phyloP scores from a whole-genome alignment of 2,797 vertebrate species.

The Linurgus olivaceus region DNA sequence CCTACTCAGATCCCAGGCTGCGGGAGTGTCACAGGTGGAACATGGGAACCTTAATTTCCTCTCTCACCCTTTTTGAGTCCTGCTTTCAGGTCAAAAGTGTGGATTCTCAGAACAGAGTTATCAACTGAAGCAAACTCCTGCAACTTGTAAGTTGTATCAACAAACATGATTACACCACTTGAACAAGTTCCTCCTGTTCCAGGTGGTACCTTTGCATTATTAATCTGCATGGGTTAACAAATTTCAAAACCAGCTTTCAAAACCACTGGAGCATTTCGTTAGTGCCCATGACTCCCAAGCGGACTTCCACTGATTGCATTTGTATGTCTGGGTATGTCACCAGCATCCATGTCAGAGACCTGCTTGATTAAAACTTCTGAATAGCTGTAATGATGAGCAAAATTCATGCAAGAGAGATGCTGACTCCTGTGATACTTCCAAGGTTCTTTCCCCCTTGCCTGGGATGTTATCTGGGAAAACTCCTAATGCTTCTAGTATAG shows the following conservation, averaged over 20 bases:
- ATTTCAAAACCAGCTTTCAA: not conserved
- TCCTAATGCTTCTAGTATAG: not conserved
- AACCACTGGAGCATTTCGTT: not conserved
- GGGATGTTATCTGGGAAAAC: not conserved
- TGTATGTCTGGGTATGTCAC: fast-evolving
- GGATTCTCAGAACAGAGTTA: not conserved
- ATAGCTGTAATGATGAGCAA: not conserved
- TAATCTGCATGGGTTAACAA: not conserved
- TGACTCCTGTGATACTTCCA: not conserved
- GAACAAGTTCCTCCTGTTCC: not conserved
- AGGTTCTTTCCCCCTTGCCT: not conserved
- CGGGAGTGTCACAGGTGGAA: not conserved
- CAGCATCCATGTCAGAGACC: not conserved
- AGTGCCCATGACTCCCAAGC: not conserved
- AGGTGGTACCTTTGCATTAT: not conserved
- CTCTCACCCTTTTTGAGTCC: not conserved
- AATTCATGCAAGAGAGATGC: not conserved
- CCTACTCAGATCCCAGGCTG: not conserved
- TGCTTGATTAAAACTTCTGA: not conserved
- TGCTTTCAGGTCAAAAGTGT: not conserved
- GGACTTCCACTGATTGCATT: not conserved
- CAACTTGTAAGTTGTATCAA: not conserved
- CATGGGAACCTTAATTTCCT: not conserved
- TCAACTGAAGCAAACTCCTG: not conserved
- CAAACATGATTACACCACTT: not conserved